phyloP scores from a whole-genome alignment of 2,113 vertebrate species.

The Elephantulus edwardii region DNA sequence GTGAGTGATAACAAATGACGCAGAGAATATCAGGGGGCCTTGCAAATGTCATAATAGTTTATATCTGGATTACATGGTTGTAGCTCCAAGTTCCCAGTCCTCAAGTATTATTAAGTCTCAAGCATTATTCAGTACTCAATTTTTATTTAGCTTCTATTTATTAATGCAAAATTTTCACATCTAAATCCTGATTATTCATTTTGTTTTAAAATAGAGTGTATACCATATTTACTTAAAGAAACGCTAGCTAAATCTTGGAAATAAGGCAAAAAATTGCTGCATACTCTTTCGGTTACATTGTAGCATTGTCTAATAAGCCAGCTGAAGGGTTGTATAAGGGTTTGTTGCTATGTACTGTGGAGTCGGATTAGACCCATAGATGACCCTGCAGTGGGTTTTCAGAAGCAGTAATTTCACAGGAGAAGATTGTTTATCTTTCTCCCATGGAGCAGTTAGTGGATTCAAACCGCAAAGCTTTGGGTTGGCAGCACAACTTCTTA shows the following conservation, averaged over 20 bases:
- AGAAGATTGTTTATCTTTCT: too few relatives aligned
- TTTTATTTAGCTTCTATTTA: neutral
- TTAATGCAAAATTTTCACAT: neutral
- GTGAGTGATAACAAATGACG: neutral
- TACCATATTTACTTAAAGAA: conserved; percentile 9
- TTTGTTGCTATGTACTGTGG: neutral
- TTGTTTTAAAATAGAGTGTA: neutral
- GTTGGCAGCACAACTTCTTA: too few relatives aligned
- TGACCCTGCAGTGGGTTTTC: too few relatives aligned
- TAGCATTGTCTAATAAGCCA: neutral
- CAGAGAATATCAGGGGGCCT: conserved; percentile 7
- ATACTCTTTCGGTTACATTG: neutral
- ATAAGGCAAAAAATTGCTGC: neutral
- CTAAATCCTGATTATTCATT: neutral
- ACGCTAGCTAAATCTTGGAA: neutral
- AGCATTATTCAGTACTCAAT: too few relatives aligned
- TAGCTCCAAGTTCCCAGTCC: neutral
- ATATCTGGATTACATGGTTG: neutral
- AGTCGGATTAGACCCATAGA: too few relatives aligned
- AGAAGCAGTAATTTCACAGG: too few relatives aligned
- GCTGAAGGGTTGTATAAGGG: neutral
- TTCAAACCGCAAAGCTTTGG: too few relatives aligned
- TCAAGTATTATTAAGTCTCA: too few relatives aligned
- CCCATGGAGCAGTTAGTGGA: too few relatives aligned
- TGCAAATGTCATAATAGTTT: conserved; percentile 1